Percentiles rank a stretch among this genome's conserved stretches.
phyloP scores from a whole-genome alignment of 1,140 invertebrate species.

The Platyscapa corneri region DNA sequence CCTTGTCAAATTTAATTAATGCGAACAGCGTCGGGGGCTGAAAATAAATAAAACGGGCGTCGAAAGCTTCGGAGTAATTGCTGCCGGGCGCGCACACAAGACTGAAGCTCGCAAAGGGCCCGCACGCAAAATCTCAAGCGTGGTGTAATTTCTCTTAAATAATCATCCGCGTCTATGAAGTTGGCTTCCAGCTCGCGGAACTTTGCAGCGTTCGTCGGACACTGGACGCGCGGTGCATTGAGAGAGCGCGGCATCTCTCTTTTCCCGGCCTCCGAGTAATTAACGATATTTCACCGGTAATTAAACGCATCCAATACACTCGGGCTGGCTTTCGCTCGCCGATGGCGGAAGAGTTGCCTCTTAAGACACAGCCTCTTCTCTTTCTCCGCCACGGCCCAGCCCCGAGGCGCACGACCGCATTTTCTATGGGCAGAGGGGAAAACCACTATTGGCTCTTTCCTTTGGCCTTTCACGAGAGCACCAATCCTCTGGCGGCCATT shows the following conservation, averaged over 20 bases:
- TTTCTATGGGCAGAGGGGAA: constrained; percentile 61
- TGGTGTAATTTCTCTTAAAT: constrained; percentile 62
- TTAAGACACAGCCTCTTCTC: constrained; percentile 60
- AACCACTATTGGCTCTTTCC: constrained; percentile 66
- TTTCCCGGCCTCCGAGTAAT: constrained; percentile 58
- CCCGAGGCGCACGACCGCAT: constrained; percentile 59
- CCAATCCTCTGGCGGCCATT: constrained; percentile 58
- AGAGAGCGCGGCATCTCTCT: not conserved
- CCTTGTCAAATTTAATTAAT: not conserved
- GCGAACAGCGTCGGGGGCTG: not conserved
- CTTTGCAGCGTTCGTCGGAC: constrained; percentile 50
- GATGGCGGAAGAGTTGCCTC: constrained; percentile 61
- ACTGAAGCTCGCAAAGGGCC: not conserved
- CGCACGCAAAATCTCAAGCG: constrained; percentile 29
- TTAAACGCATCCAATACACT: constrained; percentile 69
- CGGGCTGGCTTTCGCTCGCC: constrained; percentile 55
- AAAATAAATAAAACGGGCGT: not conserved
- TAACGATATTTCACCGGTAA: constrained; percentile 74
- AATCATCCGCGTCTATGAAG: constrained; percentile 61
- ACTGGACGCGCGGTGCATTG: not conserved
- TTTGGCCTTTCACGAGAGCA: constrained; percentile 59
- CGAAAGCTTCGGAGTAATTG: constrained; percentile 1
- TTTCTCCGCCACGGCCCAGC: not conserved
- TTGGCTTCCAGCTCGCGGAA: constrained; percentile 54
- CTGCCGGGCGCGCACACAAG: not conserved